These are phyloP conservation scores for Harpegnathos saltator DNA, from an alignment of 1,140 invertebrate genomes.

Conservation along the genomic window DNA sequence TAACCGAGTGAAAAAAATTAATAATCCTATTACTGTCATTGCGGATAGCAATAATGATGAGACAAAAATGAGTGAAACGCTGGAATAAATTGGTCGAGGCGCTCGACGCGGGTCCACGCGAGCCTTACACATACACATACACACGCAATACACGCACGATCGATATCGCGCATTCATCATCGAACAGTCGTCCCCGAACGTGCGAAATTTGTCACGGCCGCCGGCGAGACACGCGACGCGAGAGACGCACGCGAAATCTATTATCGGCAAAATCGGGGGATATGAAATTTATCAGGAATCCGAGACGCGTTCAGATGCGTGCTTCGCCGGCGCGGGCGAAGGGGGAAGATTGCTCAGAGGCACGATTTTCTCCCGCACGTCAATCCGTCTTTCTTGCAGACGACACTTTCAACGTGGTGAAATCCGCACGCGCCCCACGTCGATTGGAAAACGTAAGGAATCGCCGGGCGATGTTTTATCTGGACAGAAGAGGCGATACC, in stretches of 20 bases:
- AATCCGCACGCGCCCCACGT: slow-evolving; percentile 41
- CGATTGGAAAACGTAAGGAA: slow-evolving; percentile 35
- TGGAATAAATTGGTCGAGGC: too few relatives aligned
- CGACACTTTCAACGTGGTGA: slow-evolving; percentile 23
- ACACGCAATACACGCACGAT: too few relatives aligned
- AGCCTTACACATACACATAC: too few relatives aligned
- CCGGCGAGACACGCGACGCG: not conserved
- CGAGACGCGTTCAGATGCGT: not conserved
- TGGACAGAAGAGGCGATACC: slow-evolving; percentile 63
- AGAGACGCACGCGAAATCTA: slow-evolving; percentile 12
- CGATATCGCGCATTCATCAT: too few relatives aligned
- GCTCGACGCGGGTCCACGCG: too few relatives aligned
- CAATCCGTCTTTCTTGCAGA: slow-evolving; percentile 40
- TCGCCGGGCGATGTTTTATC: slow-evolving; percentile 71
- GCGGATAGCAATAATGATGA: too few relatives aligned
- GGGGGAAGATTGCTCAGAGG: slow-evolving; percentile 23
- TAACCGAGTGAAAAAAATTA: not conserved
- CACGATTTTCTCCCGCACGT: slow-evolving; percentile 36
- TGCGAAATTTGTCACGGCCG: not conserved
- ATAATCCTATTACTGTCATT: too few relatives aligned
- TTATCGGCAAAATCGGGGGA: slow-evolving; percentile 26
- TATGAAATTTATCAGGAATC: slow-evolving; percentile 13
- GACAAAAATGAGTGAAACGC: too few relatives aligned
- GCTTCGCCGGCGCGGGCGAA: not conserved
- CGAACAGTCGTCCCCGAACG: not conserved